phyloP scores from a whole-genome alignment of 2,113 vertebrate genomes.

The Propithecus coquereli region DNA sequence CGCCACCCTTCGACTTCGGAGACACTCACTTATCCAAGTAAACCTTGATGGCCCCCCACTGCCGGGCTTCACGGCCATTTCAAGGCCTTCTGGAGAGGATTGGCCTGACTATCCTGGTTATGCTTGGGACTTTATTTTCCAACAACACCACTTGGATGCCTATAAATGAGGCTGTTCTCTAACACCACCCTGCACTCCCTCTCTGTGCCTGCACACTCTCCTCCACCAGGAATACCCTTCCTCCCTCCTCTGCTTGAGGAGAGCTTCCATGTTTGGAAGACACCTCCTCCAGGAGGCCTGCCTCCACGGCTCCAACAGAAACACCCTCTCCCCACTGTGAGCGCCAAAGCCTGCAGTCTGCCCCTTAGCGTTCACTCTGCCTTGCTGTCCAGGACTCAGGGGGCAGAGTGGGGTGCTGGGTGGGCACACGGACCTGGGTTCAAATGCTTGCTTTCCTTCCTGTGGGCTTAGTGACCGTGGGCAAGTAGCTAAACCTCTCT shows the following conservation, averaged over 20 bases:
- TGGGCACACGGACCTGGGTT: not conserved
- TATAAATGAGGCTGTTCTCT: not conserved
- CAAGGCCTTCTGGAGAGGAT: not conserved
- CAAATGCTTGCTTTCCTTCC: not conserved
- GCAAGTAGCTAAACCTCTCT: not conserved
- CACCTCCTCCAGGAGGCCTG: not conserved
- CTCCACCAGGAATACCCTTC: not conserved
- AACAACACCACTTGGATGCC: not conserved
- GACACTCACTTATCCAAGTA: not conserved
- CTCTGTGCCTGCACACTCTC: rapidly evolving
- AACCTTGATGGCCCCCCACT: not conserved
- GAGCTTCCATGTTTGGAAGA: not conserved
- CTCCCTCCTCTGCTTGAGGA: not conserved
- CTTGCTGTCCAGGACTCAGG: not conserved
- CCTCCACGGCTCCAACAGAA: not conserved
- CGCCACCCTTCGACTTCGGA: not conserved
- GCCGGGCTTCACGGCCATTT: not conserved
- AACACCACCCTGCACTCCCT: no score
- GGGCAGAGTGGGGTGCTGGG: not conserved
- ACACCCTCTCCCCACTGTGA: not conserved
- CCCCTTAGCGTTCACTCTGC: not conserved
- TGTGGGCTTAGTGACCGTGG: not conserved
- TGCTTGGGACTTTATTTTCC: not conserved
- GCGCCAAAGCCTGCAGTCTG: not conserved
- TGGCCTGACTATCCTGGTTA: not conserved